Base-by-base conservation (phyloP, 2,113 vertebrate species). In the Zosterops lateralis region DNA sequence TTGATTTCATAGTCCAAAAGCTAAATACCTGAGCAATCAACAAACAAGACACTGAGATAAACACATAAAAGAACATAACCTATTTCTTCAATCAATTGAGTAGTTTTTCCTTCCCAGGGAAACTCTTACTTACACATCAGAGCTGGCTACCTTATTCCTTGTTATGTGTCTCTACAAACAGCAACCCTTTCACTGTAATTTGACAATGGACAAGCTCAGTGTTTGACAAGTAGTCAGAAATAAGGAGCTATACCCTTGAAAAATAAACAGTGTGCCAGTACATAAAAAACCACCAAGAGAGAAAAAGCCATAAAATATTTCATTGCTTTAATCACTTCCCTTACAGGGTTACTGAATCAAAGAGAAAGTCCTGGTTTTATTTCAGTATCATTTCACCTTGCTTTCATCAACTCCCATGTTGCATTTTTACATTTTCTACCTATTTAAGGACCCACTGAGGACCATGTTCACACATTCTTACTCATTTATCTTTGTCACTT, bases 401-500 rank as follows among this genome's bases (percentile, higher is more conserved):
- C 91, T 81, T 91, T 95, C 72, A 42, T 91, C 54, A 28, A 93
- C 93, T 93, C 90, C 79, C 96, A 82, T 72, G 91, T 65, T 9
- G 65, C 61, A 90, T 86, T 60, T 82, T 94, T 91, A 92, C 66
- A 90, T 92, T 97, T 92, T 96, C 92, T 95, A 92, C 78, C 62
- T 95, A 50, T 93, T 96, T 95, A 92, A 95, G 83, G 74, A 88
- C 66, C 92, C 53, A 89, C 77, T 73, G 95, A 97, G 89, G 93
- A 96, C 93, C 68, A 74, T 74, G 68, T 87, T 97, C 94, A 78
- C 81, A 89, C 29, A 80, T 95, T 82, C 70, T 95, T 92, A 75
- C 66, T 96, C 93, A 92, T 97, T 97, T 96, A 90, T 96, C 95
- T 96, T 97, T 93, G 92, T 96, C 96, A 97, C 75, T 96, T 96